phyloP scores from a whole-genome alignment of 2,113 vertebrate species.

The Microcebus ravelobensis region DNA sequence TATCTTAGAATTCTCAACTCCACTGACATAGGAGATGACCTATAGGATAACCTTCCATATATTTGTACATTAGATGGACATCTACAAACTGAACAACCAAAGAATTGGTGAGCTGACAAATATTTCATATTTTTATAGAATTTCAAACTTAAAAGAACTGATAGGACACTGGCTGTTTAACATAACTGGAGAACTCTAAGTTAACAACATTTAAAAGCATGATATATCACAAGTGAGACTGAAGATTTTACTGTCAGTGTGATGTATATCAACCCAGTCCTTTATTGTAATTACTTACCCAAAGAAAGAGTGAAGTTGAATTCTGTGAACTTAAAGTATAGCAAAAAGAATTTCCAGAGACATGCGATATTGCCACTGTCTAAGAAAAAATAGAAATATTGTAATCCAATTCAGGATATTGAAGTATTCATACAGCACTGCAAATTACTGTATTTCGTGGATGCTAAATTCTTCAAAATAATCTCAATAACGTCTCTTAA shows the following conservation, averaged over 20 bases:
- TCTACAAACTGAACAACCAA: not conserved
- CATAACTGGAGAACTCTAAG: not conserved
- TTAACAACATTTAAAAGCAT: not conserved
- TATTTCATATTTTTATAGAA: constrained; percentile 6
- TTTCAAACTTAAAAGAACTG: constrained; percentile 27
- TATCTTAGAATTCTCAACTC: not conserved
- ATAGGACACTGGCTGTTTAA: not conserved
- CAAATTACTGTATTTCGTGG: not conserved
- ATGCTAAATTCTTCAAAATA: not conserved
- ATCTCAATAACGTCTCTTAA: not conserved
- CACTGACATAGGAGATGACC: not conserved
- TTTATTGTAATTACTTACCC: not conserved
- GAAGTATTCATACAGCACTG: not conserved
- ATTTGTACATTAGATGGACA: not conserved
- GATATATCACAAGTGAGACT: not conserved
- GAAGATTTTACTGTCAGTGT: not conserved
- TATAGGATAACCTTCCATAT: not conserved
- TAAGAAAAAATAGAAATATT: not conserved
- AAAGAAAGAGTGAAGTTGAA: not conserved
- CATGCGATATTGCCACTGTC: not conserved
- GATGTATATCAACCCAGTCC: not conserved
- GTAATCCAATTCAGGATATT: not conserved
- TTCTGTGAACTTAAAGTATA: not conserved
- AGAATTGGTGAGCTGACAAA: not conserved
- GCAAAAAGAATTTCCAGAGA: not conserved